Percentiles rank a stretch among this genome's conserved stretches.
Evolutionary conservation across 2,113 vertebrate species (phyloP).

Genomic region (Prunella himalayana): DNA sequence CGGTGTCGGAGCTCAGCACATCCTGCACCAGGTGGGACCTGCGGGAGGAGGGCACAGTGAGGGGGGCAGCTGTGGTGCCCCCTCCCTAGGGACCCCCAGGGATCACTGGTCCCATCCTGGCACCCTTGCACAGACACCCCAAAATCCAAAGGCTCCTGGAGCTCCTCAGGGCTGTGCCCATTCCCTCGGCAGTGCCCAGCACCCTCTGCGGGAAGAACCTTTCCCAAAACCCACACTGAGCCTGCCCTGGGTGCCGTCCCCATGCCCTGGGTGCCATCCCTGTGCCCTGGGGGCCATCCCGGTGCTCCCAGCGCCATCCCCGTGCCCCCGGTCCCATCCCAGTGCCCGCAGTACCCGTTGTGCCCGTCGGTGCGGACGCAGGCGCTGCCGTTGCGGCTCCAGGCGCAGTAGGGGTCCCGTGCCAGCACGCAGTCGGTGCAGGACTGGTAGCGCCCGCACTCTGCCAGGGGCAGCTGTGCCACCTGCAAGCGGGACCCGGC

Average conservation of each 20-base stretch:
- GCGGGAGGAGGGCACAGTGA: not conserved
- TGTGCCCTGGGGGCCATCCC: no score
- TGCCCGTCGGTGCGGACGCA: conserved; percentile 82
- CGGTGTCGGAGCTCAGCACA: conserved; percentile 19
- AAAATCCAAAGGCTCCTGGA: not conserved
- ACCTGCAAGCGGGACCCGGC: conserved; percentile 88
- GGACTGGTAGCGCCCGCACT: conserved; percentile 88
- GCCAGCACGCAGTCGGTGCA: conserved; percentile 91
- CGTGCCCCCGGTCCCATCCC: not conserved
- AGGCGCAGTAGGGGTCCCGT: conserved; percentile 92
- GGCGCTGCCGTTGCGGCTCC: conserved; percentile 84
- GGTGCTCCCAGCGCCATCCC: not conserved
- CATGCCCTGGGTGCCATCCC: no score
- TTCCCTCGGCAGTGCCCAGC: not conserved
- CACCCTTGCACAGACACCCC: not conserved
- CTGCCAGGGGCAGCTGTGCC: conserved; percentile 87
- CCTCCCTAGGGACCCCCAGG: not conserved
- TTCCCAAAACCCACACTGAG: not conserved
- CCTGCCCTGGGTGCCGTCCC: no score
- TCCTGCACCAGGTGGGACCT: conserved; percentile 74
- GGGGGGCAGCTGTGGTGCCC: not conserved
- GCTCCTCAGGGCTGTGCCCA: not conserved
- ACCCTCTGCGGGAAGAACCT: no score
- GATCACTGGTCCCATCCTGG: not conserved
- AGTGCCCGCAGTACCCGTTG: conserved; percentile 67